Evolutionary conservation across 2,888 invertebrate genomes (phyloP).

Genomic region (Drosophila peninsularis): DNA sequence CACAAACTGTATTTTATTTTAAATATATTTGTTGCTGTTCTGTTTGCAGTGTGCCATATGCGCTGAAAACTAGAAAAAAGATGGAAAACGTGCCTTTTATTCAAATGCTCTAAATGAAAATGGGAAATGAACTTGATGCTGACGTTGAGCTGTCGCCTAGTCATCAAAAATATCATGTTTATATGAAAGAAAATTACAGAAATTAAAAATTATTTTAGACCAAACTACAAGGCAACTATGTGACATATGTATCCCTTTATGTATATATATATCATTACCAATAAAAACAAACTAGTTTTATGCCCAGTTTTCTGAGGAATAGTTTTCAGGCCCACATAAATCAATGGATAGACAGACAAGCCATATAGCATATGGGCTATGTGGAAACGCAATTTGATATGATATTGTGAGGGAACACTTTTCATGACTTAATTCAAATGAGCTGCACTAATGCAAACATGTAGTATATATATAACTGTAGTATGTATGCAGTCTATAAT

Average conservation of each 20-base stretch:
- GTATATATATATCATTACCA: background rate
- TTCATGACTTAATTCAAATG: background rate
- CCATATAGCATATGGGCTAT: background rate
- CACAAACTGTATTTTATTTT: slow-evolving; percentile 11
- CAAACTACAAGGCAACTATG: too few species aligned
- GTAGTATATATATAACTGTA: background rate
- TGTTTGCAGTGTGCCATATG: slow-evolving; percentile 22
- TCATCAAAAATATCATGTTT: background rate
- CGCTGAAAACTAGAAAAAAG: slow-evolving; percentile 12
- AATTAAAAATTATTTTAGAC: too few species aligned
- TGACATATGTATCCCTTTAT: too few species aligned
- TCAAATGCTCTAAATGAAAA: background rate
- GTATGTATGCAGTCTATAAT: slow-evolving; percentile 30
- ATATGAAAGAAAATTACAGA: too few species aligned
- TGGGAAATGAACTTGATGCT: background rate
- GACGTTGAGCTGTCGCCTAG: background rate
- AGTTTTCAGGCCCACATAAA: background rate
- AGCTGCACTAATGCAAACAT: slow-evolving; percentile 11
- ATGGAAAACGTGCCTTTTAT: background rate
- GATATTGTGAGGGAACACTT: background rate
- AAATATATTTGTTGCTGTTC: background rate
- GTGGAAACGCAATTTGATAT: background rate
- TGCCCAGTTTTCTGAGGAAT: background rate
- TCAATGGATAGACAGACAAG: background rate
- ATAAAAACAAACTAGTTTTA: background rate